Base-by-base conservation (phyloP, 2,888 invertebrate species). In the Tineola bisselliella region DNA sequence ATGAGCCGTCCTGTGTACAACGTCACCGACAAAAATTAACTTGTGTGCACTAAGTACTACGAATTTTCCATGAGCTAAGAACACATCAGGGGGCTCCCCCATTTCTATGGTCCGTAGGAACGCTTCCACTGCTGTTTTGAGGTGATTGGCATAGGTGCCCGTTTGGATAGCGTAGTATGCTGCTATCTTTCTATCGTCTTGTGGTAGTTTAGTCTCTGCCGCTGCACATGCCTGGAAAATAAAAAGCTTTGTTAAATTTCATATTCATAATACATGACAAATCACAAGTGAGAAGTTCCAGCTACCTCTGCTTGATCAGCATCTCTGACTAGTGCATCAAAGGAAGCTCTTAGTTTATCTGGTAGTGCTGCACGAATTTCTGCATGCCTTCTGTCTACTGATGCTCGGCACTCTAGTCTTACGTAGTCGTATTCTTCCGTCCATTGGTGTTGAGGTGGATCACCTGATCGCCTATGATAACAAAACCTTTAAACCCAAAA, bases 31-130 rank as follows among this genome's bases (percentile, higher is more conserved):
- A 74, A 95, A 94, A 17, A 98, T 95, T 71, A 98, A 89, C 76
- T 97, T 93, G 74, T 98, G 97, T 25, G 97, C 97, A 75, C 95
- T 95, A 59, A 98, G 89, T 38, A 98, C 95, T 10, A 98, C 96
- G 79, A 96, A 96, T 79, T 98, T 98, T 61, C 96, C 95, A 75
- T 97, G 95, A 12, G 96, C 95, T 60, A 98, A 92, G 79, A 97
- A 97, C 64, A 92, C 93, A 79, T 95, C 95, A 0, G 98, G 98
- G 44, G 97, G 96, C 75, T 97, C 95, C 71, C 96, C 97, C 79
- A 93, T 94, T 71, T 96, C 96, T 44, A 98, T 94, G 5, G 96
- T 94, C 69, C 93, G 90, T 57, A 98, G 89, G 83, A 98, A 98
- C 0, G 95, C 95, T 71, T 97, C 97, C 62, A 98, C 96, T 13